Conservation (phyloP, 2,888 invertebrate species). For the Sarcophaga caerulescens region DNA sequence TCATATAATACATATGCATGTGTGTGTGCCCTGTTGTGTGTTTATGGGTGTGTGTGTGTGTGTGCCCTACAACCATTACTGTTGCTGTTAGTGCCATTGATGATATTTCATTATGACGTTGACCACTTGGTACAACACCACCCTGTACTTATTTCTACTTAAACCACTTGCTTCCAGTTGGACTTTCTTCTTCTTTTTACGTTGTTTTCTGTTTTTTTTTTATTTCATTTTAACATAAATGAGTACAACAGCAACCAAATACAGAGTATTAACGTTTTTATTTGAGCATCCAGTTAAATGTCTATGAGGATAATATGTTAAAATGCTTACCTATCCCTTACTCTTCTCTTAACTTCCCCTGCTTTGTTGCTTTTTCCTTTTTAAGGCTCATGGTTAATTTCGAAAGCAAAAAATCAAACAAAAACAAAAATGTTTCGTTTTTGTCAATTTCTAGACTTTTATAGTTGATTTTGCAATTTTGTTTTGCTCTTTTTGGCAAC, state of each 20-base stretch:
- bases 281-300: slow-evolving; percentile 55
- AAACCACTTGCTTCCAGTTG: slow-evolving; percentile 25
- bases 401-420: background rate
- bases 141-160: slow-evolving; percentile 51
- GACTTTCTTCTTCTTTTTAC: slow-evolving; percentile 18
- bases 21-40: background rate
- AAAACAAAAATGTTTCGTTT: background rate
- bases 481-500: slow-evolving; percentile 42
- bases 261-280: slow-evolving; percentile 47
- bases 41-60: background rate
- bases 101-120: slow-evolving; percentile 53
- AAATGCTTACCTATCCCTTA: slow-evolving; percentile 23
- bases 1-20: background rate
- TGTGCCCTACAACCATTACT: background rate
- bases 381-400: slow-evolving; percentile 19
- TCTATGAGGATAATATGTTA: slow-evolving; percentile 49
- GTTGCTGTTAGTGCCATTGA: slow-evolving; percentile 35
- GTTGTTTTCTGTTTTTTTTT: background rate
- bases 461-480: slow-evolving; percentile 49
- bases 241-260: background rate
- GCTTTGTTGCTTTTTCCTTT: background rate
- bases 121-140: slow-evolving; percentile 53
- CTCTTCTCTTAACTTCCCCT: background rate
- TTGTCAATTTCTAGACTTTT: slow-evolving; percentile 61
- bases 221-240: slow-evolving; percentile 35